A percentile compares a stretch with the other conserved stretches of the same genome.
phyloP scores from a whole-genome alignment of 2,113 vertebrate species.

The Tor tambroides region DNA sequence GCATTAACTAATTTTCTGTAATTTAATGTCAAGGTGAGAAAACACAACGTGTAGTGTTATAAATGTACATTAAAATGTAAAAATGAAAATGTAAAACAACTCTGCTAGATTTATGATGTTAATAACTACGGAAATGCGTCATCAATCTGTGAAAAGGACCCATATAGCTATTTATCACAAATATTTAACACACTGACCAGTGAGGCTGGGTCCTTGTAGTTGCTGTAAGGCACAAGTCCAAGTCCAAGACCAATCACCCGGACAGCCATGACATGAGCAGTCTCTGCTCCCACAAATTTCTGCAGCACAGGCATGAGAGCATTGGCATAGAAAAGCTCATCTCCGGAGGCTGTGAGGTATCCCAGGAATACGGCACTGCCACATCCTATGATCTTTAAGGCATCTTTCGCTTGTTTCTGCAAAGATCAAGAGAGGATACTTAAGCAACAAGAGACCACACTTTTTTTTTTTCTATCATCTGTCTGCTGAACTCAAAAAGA shows the following conservation, averaged over 20 bases:
- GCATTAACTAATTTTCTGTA: no score
- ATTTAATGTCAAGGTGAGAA: no score
- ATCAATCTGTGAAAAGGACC: not conserved
- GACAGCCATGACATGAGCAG: slow-evolving; percentile 80
- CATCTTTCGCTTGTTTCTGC: slow-evolving; percentile 75
- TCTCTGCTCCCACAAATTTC: slow-evolving; percentile 81
- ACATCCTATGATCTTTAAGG: slow-evolving; percentile 72
- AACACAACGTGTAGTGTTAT: no score
- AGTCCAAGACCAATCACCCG: slow-evolving; percentile 77
- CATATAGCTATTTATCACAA: not conserved
- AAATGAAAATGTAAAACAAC: no score
- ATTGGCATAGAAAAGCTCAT: slow-evolving; percentile 85
- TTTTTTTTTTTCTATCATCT: not conserved
- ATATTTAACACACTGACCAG: slow-evolving; percentile 74
- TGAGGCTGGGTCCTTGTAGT: slow-evolving; percentile 77
- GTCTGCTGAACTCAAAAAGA: no score
- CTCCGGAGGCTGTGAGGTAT: slow-evolving; percentile 81
- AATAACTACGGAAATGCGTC: no score
- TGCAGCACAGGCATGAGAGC: slow-evolving; percentile 85
- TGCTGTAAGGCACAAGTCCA: slow-evolving; percentile 75
- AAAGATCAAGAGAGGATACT: not conserved
- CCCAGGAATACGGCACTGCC: slow-evolving; percentile 82
- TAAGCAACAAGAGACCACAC: not conserved
- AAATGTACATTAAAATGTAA: no score
- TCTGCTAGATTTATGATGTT: no score